phyloP scores from a whole-genome alignment of 2,888 invertebrate genomes.

The Stenurella melanura region DNA sequence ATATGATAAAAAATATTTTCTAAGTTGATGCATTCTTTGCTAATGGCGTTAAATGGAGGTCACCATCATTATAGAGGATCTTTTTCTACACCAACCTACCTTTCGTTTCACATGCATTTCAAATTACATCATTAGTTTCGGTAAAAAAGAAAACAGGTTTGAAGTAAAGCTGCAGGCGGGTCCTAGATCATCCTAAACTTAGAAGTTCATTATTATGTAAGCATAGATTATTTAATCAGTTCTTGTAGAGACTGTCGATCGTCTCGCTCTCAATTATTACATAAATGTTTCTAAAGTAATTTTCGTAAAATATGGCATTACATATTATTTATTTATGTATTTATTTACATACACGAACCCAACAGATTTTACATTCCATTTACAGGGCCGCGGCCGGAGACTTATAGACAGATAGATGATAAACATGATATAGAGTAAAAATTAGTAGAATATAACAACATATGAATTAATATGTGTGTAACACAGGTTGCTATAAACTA shows the following conservation, averaged over 20 bases:
- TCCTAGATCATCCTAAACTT: not conserved
- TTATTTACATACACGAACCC: too few species aligned
- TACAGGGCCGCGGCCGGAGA: too few species aligned
- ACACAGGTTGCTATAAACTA: too few species aligned
- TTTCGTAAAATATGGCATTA: too few species aligned
- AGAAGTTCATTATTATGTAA: constrained; percentile 7
- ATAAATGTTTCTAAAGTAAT: not conserved
- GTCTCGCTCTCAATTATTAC: not conserved
- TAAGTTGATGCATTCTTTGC: not conserved
- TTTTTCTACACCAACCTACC: not conserved
- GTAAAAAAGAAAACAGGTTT: constrained; percentile 14
- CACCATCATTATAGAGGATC: not conserved
- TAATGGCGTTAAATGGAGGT: not conserved
- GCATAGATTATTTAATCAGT: not conserved
- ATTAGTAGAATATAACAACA: too few species aligned
- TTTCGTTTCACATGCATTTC: constrained; percentile 7
- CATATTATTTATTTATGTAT: too few species aligned
- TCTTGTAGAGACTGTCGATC: not conserved
- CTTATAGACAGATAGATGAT: too few species aligned
- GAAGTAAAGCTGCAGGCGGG: not conserved
- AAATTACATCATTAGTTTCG: constrained; percentile 19
- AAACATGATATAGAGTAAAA: too few species aligned
- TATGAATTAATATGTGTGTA: too few species aligned
- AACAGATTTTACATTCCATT: too few species aligned
- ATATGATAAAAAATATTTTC: too few species aligned